These are phyloP conservation scores for Myiagra hebetior DNA, from an alignment of 2,113 vertebrate species.

Conservation along the genomic window DNA sequence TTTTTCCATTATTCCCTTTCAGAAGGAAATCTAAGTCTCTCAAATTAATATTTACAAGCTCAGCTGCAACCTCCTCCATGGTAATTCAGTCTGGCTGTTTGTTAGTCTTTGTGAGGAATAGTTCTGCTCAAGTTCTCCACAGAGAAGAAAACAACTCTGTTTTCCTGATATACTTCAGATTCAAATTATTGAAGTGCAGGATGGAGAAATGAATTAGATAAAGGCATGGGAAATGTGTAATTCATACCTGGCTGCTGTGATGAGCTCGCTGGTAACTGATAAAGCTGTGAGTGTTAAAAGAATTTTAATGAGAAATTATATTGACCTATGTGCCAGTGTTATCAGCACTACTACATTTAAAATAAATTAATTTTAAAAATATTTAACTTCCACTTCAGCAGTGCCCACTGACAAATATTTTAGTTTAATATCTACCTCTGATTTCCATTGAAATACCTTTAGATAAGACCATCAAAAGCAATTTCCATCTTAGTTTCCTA, in stretches of 20 bases:
- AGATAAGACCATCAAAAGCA: background rate
- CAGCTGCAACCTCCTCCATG: background rate
- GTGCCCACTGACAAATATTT: background rate
- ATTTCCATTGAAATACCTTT: background rate
- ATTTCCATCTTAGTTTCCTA: background rate
- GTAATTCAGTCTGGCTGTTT: background rate
- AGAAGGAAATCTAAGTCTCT: slow-evolving; percentile 6
- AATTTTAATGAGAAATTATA: background rate
- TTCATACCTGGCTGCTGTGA: background rate
- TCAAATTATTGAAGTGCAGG: background rate
- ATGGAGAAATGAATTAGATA: background rate
- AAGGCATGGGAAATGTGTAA: background rate
- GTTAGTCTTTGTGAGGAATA: background rate
- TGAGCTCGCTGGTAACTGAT: background rate
- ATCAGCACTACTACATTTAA: background rate
- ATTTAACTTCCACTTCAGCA: background rate
- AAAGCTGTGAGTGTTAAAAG: background rate
- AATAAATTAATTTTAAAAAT: background rate
- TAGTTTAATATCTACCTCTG: background rate
- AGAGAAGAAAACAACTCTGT: slow-evolving; percentile 13
- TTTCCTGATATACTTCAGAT: slow-evolving; percentile 20
- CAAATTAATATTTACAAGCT: slow-evolving; percentile 30
- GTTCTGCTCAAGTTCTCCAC: background rate
- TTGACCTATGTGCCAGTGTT: background rate
- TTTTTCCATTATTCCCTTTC: background rate